Conservation (phyloP, 2,888 invertebrate genomes). For the Ametastegia equiseti region DNA sequence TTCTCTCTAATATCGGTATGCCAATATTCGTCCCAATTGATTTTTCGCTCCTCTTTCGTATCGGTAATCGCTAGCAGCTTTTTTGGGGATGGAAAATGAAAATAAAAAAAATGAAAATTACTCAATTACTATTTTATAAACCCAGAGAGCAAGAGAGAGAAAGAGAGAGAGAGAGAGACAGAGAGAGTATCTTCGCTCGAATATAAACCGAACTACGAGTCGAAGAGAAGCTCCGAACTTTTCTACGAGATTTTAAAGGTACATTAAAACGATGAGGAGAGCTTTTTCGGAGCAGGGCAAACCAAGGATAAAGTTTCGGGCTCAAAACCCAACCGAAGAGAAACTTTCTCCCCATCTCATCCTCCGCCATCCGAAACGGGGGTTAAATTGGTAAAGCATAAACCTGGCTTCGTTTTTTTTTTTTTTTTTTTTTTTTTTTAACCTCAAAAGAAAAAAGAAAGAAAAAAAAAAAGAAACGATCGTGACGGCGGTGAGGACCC, state of each 20-base stretch:
- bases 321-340: background rate
- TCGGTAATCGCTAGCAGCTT: background rate
- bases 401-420: background rate
- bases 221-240: background rate
- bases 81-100: background rate
- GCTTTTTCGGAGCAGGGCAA: background rate
- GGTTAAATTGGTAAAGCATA: background rate
- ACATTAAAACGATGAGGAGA: conserved; percentile 35
- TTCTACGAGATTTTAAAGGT: conserved; percentile 35
- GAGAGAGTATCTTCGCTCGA: background rate
- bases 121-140: no score
- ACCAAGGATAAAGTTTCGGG: conserved; percentile 7
- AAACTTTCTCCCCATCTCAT: no score
- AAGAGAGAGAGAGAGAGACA: no score
- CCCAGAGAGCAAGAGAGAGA: no score
- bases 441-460: background rate
- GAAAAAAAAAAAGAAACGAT: background rate
- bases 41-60: background rate
- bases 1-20: background rate
- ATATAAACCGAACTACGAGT: background rate
- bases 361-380: no score
- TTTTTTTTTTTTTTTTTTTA: no score
- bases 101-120: background rate
- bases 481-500: background rate
- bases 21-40: background rate